Percentiles rank a stretch among this genome's conserved stretches.
These are phyloP conservation scores for Drosophila neonasuta DNA, from an alignment of 2,888 invertebrate genomes.

Conservation along the genomic window DNA sequence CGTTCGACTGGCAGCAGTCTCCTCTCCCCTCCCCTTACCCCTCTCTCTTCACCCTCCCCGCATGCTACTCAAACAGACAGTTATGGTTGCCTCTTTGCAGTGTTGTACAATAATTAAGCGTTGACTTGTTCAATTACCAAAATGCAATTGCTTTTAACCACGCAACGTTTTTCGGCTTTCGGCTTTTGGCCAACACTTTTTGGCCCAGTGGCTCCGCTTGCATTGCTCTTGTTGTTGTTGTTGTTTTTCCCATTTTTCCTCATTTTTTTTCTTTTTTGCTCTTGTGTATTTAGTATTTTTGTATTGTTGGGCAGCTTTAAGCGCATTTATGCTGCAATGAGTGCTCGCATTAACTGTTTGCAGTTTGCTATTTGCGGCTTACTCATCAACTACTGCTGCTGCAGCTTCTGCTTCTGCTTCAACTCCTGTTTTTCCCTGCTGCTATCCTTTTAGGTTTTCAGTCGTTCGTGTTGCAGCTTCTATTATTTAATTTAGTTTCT, in stretches of 20 bases:
- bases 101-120: slow-evolving; percentile 75
- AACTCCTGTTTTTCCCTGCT: neutral
- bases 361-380: slow-evolving; percentile 17
- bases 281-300: neutral
- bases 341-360: slow-evolving; percentile 38
- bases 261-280: neutral
- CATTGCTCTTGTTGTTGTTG: neutral
- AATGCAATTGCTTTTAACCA: slow-evolving; percentile 77
- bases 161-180: slow-evolving; percentile 52
- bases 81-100: slow-evolving; percentile 60
- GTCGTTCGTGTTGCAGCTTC: too few relatives aligned
- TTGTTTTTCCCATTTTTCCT: neutral
- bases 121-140: slow-evolving; percentile 79
- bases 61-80: slow-evolving; percentile 50
- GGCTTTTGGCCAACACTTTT: slow-evolving; percentile 27
- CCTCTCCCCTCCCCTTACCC: neutral
- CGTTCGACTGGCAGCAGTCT: slow-evolving; percentile 17
- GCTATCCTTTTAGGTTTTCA: neutral
- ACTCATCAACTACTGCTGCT: slow-evolving; percentile 5
- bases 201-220: slow-evolving; percentile 12
- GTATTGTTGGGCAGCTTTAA: slow-evolving; percentile 29
- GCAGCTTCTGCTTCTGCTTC: neutral
- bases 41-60: neutral
- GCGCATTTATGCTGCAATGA: slow-evolving; percentile 48
- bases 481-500: too few relatives aligned